These are phyloP conservation scores for Habropoda laboriosa DNA, from an alignment of 1,140 invertebrate species.

Conservation along the genomic window DNA sequence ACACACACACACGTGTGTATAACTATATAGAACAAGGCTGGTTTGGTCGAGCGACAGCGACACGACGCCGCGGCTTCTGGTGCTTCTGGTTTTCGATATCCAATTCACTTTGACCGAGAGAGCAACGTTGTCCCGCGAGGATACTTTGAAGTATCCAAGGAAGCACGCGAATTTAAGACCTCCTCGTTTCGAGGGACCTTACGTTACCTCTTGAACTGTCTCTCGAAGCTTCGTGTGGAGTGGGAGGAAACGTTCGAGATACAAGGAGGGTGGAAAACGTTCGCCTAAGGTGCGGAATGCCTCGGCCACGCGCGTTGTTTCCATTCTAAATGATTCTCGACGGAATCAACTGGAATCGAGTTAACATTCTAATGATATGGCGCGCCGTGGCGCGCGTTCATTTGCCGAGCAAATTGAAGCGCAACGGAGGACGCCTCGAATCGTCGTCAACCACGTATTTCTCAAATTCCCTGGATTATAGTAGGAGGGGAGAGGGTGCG, in stretches of 20 bases:
- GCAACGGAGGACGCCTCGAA: not conserved
- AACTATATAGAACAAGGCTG: no score
- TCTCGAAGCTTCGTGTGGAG: not conserved
- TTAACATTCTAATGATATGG: constrained; percentile 4
- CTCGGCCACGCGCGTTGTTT: not conserved
- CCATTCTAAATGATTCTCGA: not conserved
- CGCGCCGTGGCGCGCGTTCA: not conserved
- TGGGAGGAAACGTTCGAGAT: no score
- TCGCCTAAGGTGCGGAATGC: no score
- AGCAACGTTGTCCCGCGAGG: not conserved
- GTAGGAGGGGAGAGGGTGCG: not conserved
- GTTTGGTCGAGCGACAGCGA: not conserved
- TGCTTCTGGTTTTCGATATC: constrained; percentile 13
- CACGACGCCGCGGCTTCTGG: not conserved
- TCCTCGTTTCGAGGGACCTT: not conserved
- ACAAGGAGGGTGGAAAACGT: no score
- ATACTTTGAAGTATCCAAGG: not conserved
- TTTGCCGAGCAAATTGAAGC: constrained; percentile 21
- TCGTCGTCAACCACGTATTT: constrained; percentile 38
- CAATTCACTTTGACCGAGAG: constrained; percentile 41
- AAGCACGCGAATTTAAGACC: constrained; percentile 29
- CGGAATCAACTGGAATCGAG: not conserved
- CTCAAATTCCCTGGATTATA: constrained; percentile 30
- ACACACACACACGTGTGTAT: no score
- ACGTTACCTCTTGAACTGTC: not conserved